Conservation (phyloP, 2,113 vertebrate genomes). For the Chlorodrepanis virens region DNA sequence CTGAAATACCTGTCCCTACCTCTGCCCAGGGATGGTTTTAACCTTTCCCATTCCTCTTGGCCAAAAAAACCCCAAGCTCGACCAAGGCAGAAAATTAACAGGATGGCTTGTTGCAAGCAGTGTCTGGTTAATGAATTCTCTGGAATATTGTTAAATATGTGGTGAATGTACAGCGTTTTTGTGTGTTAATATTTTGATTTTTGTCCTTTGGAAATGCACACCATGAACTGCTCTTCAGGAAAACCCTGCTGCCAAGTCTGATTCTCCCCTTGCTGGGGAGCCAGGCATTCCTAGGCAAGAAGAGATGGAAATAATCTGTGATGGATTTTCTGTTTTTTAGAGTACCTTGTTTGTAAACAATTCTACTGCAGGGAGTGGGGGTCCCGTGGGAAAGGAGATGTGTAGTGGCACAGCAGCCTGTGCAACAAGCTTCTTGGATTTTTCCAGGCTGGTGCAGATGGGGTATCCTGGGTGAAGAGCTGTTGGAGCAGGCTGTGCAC, state of each 20-base stretch:
- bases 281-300: not conserved
- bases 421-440: not conserved
- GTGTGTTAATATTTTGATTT: not conserved
- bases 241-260: not conserved
- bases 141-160: not conserved
- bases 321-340: not conserved
- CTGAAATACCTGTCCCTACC: not conserved
- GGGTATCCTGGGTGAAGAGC: not conserved
- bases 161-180: not conserved
- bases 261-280: not conserved
- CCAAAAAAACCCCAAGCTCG: fast-evolving
- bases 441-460: not conserved
- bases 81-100: not conserved
- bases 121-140: not conserved
- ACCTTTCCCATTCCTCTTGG: not conserved
- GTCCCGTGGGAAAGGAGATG: not conserved
- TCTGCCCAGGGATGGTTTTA: not conserved
- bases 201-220: not conserved
- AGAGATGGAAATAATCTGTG: not conserved
- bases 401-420: fast-evolving
- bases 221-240: not conserved
- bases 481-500: not conserved
- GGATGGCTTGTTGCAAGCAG: not conserved
- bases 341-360: not conserved
- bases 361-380: not conserved